These are phyloP conservation scores for Cardiocondyla obscurior DNA, from an alignment of 1,140 invertebrate genomes.

Conservation along the genomic window DNA sequence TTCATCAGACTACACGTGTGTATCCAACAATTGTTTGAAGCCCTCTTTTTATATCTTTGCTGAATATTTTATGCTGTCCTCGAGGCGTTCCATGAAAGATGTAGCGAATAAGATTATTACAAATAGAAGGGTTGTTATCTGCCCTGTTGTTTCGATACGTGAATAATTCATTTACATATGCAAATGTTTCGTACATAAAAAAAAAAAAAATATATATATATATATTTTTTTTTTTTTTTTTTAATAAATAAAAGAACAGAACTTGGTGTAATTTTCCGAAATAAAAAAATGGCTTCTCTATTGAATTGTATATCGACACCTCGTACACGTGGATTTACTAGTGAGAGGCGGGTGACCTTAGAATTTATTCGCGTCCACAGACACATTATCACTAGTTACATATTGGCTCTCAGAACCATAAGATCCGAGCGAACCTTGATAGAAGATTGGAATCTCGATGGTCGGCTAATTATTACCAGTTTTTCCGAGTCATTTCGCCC, in stretches of 20 bases:
- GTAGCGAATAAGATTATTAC: not conserved
- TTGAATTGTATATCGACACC: not conserved
- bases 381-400: not conserved
- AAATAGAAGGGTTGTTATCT: not conserved
- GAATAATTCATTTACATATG: conserved; percentile 5
- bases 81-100: not conserved
- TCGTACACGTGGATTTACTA: not conserved
- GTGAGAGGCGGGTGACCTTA: not conserved
- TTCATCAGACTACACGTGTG: not conserved
- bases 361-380: not conserved
- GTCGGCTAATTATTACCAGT: not conserved
- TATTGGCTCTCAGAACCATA: not conserved
- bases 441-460: not conserved
- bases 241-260: not conserved
- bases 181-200: conserved; percentile 2
- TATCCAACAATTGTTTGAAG: no score
- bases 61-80: not conserved
- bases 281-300: not conserved
- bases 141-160: not conserved
- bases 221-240: no score
- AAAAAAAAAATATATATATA: no score
- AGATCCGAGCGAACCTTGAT: not conserved
- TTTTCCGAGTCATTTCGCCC: conserved; percentile 1
- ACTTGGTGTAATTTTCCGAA: not conserved
- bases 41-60: no score